Percentiles rank a stretch among this genome's conserved stretches.
Conservation (phyloP, 2,888 invertebrate genomes). For the Lycocerus yunnanus region DNA sequence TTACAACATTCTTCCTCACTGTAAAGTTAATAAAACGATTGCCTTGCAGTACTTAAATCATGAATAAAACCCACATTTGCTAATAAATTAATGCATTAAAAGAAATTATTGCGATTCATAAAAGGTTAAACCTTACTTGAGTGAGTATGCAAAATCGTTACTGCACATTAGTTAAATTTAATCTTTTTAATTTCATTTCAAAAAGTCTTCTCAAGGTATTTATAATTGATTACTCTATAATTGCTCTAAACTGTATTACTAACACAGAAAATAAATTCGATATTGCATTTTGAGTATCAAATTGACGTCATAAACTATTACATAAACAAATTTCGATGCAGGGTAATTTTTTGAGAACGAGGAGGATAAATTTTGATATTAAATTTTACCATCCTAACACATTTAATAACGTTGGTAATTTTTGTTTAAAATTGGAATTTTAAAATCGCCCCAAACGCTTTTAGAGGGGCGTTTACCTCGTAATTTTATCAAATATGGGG, state of each 20-base stretch:
- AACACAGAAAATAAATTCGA: too few relatives aligned
- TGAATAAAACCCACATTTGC: neutral
- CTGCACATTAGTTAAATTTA: neutral
- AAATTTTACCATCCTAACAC: too few relatives aligned
- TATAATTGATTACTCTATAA: neutral
- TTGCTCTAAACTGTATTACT: neutral
- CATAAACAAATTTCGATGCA: too few relatives aligned
- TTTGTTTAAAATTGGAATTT: too few relatives aligned
- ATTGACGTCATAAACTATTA: too few relatives aligned
- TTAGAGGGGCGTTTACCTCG: too few relatives aligned
- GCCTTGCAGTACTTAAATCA: neutral
- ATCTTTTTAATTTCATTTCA: neutral
- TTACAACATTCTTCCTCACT: neutral
- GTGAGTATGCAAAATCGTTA: neutral
- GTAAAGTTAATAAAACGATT: neutral
- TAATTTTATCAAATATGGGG: too few relatives aligned
- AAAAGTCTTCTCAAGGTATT: neutral
- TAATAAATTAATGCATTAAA: neutral
- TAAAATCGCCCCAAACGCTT: too few relatives aligned
- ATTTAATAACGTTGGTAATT: too few relatives aligned
- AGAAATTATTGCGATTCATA: neutral
- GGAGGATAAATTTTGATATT: too few relatives aligned
- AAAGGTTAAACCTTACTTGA: neutral
- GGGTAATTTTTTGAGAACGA: too few relatives aligned
- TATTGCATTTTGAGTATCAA: too few relatives aligned